A percentile compares a stretch with the other conserved stretches of the same genome.
phyloP scores from a whole-genome alignment of 2,113 vertebrate species.

The Podarcis cretensis region DNA sequence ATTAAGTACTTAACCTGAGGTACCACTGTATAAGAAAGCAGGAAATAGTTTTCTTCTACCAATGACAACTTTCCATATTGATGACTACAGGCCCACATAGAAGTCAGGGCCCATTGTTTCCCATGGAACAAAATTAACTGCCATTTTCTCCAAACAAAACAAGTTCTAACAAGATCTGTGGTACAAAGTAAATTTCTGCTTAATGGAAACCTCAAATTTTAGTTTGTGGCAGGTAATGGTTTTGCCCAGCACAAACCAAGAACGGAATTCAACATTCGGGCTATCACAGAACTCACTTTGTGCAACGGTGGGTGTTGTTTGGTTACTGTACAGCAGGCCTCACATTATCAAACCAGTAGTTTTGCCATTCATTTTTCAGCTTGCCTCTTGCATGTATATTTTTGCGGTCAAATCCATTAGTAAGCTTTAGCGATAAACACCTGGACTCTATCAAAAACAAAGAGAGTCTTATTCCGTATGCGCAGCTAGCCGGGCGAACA shows the following conservation, averaged over 20 bases:
- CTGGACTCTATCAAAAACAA: slow-evolving; percentile 88
- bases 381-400: slow-evolving; percentile 70
- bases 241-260: not conserved
- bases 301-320: slow-evolving; percentile 25
- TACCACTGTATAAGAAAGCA: not conserved
- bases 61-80: not conserved
- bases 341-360: slow-evolving; percentile 73
- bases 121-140: not conserved
- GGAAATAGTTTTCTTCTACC: not conserved
- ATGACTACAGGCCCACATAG: not conserved
- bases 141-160: slow-evolving; percentile 18
- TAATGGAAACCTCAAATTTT: not conserved
- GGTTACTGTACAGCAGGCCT: slow-evolving; percentile 53
- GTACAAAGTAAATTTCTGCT: not conserved
- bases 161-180: not conserved
- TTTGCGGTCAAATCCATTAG: slow-evolving; percentile 80
- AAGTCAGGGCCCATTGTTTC: not conserved
- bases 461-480: slow-evolving; percentile 80
- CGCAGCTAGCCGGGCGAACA: slow-evolving; percentile 69
- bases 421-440: slow-evolving; percentile 83
- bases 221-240: not conserved
- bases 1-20: too few species aligned
- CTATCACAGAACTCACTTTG: slow-evolving; percentile 27
- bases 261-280: slow-evolving; percentile 3
- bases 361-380: slow-evolving; percentile 72